Evolutionary conservation across 2,113 vertebrate species (phyloP), one percentile per base, ranked within the genome.

Genomic region (Grallaria varia): DNA sequence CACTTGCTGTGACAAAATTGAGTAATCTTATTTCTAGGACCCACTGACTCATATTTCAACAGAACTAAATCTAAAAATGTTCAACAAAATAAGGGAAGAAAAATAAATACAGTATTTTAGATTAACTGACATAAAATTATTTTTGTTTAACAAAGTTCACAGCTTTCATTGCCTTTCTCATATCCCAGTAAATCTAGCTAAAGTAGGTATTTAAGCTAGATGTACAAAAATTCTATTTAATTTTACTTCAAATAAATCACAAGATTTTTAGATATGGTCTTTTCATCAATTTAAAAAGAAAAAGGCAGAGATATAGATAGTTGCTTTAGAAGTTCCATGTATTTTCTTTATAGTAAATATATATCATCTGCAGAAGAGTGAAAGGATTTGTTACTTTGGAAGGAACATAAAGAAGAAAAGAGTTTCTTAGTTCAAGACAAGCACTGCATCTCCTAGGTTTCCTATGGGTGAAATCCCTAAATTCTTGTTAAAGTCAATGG

Each of bases 241-340:
- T 85, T 94, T 89, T 69, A n/a, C 5, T 15, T 84, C 63, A 82
- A 89, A 60, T 73, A 84, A 81, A 87, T 68, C 55, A 52, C 5
- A 55, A 50, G 8, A 25, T 52, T 6, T 64, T 84, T 67, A 58
- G 8, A 33, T 67, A 60, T 24, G 15, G 8, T 60, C 5, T 33
- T 84, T 83, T 66, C 2, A 3, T 30, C 12, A 44, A 33, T n/a
- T 50, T 18, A 22, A 8, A 30, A 37, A 10, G 27, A 12, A 4
- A n/a, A 4, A 72, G 8, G 2, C 0, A 7, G 14, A 50, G 4
- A 45, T 2, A 50, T 3, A 45, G 9, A 59, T 3, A 49, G 14
- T 40, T 90, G 11, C 11, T 66, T 87, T 72, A 50, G 44, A 90
- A 93, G 69, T 5, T 52, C 28, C 40, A 63, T 37, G 8, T 31